phyloP scores from a whole-genome alignment of 2,888 invertebrate species.

The Patella depressa region DNA sequence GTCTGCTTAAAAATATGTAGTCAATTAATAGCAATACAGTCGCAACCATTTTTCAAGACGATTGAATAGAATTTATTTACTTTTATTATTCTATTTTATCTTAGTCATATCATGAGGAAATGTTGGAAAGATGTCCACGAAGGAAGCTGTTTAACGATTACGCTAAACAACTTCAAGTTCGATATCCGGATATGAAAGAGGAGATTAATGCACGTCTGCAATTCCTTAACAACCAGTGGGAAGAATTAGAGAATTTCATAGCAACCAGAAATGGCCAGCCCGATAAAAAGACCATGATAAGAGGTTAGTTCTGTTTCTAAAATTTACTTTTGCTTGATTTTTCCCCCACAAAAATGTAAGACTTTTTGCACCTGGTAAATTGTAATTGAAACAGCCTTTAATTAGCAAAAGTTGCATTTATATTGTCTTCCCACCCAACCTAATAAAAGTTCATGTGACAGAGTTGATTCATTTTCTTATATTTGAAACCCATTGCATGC shows the following conservation, averaged over 20 bases:
- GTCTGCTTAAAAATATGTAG: background rate
- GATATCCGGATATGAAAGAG: conserved; percentile 77
- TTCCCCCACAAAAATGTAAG: too few species aligned
- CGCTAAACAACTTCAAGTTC: conserved; percentile 80
- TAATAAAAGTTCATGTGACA: too few species aligned
- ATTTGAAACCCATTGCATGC: too few species aligned
- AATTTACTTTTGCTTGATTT: too few species aligned
- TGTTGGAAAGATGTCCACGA: conserved; percentile 81
- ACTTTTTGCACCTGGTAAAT: too few species aligned
- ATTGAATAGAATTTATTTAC: background rate
- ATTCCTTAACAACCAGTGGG: conserved; percentile 85
- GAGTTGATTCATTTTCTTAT: too few species aligned
- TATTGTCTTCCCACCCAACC: too few species aligned
- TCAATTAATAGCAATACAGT: conserved; percentile 1
- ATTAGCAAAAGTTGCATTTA: too few species aligned
- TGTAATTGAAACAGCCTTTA: too few species aligned
- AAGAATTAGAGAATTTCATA: conserved; percentile 81
- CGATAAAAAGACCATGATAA: conserved; percentile 60
- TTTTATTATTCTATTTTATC: conserved; percentile 51
- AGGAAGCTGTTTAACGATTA: conserved; percentile 85
- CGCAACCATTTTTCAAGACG: background rate
- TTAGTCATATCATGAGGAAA: conserved; percentile 83
- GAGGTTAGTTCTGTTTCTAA: conserved; percentile 52
- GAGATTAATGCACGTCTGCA: conserved; percentile 82
- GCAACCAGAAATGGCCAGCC: conserved; percentile 71